These are phyloP conservation scores for Grammomys dolichurus DNA, from an alignment of 2,113 vertebrate species.

Conservation along the genomic window DNA sequence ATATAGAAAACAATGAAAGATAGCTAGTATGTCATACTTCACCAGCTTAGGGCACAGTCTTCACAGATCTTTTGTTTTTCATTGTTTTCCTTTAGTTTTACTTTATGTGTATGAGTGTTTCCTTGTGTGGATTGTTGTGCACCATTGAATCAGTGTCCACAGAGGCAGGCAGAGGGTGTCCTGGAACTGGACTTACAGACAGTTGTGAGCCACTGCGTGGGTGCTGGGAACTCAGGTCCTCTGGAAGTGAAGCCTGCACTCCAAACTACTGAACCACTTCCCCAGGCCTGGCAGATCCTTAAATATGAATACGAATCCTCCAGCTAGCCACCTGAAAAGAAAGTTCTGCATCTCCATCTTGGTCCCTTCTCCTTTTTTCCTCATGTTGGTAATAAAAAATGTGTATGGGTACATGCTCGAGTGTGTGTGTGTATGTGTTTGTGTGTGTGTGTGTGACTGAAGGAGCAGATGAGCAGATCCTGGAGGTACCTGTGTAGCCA, in stretches of 20 bases:
- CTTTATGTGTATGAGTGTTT: neutral
- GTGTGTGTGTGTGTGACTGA: neutral
- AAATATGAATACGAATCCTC: neutral
- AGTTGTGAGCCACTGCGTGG: neutral
- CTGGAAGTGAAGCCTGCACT: neutral
- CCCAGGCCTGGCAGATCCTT: neutral
- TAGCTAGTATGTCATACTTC: neutral
- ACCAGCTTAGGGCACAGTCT: neutral
- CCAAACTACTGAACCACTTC: neutral
- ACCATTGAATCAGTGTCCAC: neutral
- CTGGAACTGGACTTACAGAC: neutral
- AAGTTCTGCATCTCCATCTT: neutral
- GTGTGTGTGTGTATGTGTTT: neutral
- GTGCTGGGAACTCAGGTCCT: neutral
- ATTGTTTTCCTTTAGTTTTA: neutral
- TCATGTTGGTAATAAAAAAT: neutral
- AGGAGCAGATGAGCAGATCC: neutral
- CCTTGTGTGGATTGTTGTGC: too few species aligned
- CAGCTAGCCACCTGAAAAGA: neutral
- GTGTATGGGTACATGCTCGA: neutral
- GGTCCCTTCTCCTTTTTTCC: neutral
- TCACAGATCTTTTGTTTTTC: neutral
- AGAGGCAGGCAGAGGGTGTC: neutral
- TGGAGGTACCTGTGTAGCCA: rapidly evolving
- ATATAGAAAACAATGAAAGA: neutral